Base-by-base conservation (phyloP, 2,888 invertebrate species). In the Patella caerulea region DNA sequence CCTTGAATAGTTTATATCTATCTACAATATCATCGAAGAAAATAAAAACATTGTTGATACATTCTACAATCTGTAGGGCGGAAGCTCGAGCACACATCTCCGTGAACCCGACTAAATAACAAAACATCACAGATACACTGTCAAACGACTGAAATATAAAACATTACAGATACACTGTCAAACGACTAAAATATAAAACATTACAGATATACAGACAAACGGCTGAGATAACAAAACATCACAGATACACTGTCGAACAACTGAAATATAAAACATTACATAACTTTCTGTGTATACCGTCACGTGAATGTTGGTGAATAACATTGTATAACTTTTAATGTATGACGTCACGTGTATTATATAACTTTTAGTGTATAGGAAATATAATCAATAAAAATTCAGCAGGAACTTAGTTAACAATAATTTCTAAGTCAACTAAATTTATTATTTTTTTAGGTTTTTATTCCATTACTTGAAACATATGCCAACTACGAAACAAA, bases 21-120 rank as follows among this genome's bases (percentile, higher is more conserved):
- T 34, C 4, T 34, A 34, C 7, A 34, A 97, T 93, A 52, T 95
- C 93, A 91, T 97, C 97, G 85, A 97, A 96, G 83, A 95, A 94
- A 0, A 95, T 95, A 92, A 96, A 97, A 0, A 96, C 95, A 2
- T 95, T 95, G 90, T 97, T 97, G 93, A 97, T 95, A 65, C 95
- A 95, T 11, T 94, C 94, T 0, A 97, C 96, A 0, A 96, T 94
- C 85, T 95, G 95, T 96, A 96, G 95, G 0, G 94, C 94, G 71
- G 93, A 93, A 80, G 94, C 93, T 11, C 94, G 93, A 0, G 94
- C 7, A 34, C 7, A 34, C 7, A 34, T 34, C 4, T 34, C 4
- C 7, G 34, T 34, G 4, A 5, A 34, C 34, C 7, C 34, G 4
- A 34, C 34, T 34, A 34, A 5, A 34, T 34, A 34, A 88, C 95